phyloP scores from a whole-genome alignment of 2,113 vertebrate species.

The Sus scrofa region DNA sequence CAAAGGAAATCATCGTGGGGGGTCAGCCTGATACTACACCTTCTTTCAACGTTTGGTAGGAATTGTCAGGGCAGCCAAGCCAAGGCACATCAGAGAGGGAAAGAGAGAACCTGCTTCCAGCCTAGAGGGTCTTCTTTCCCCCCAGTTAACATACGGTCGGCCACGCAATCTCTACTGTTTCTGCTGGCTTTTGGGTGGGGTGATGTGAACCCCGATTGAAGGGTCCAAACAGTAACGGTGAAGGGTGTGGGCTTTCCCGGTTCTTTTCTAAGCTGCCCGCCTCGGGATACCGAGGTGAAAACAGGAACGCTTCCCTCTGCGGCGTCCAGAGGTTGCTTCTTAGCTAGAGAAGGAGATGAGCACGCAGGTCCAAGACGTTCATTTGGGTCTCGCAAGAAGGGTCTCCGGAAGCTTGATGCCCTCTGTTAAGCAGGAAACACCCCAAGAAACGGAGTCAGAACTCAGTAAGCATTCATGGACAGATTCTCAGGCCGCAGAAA shows the following conservation, averaged over 20 bases:
- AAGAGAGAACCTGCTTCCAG: background rate
- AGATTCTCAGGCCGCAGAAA: background rate
- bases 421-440: background rate
- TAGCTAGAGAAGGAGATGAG: background rate
- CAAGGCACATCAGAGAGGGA: conserved; percentile 11
- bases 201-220: background rate
- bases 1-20: conserved; percentile 61
- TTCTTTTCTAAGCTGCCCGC: background rate
- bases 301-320: background rate
- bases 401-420: background rate
- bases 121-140: background rate
- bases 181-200: background rate
- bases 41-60: conserved; percentile 53
- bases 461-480: background rate
- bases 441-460: background rate
- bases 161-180: background rate
- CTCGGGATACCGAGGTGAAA: background rate
- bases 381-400: background rate
- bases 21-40: conserved; percentile 50
- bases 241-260: background rate
- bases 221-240: background rate
- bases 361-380: background rate
- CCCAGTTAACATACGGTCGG: background rate
- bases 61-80: conserved; percentile 1
- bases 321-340: background rate